Percentiles rank a stretch among this genome's conserved stretches.
These are phyloP conservation scores for Mormoops blainvillei DNA, from an alignment of 2,113 vertebrate species.

Conservation along the genomic window DNA sequence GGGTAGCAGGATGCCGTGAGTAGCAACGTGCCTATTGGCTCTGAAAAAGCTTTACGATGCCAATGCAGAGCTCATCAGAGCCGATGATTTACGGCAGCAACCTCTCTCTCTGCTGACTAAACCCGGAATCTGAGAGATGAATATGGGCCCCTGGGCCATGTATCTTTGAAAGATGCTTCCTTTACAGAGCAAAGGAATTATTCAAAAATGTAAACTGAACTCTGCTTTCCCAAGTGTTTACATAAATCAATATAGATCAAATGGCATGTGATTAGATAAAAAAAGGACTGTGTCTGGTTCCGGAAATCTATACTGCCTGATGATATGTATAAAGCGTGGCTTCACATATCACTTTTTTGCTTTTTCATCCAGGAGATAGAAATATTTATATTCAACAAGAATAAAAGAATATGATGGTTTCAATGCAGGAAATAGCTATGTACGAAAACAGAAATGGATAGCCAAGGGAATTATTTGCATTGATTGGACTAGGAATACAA, in stretches of 20 bases:
- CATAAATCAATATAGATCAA: conserved; percentile 25
- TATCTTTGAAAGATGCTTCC: conserved; percentile 3
- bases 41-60: background rate
- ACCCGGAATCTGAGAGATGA: conserved; percentile 38
- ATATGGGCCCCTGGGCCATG: background rate
- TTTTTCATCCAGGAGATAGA: conserved; percentile 15
- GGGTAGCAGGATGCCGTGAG: rapidly evolving
- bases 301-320: background rate
- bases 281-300: background rate
- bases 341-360: background rate
- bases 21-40: background rate
- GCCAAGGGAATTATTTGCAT: background rate
- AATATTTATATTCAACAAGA: conserved; percentile 52
- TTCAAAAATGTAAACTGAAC: conserved; percentile 44
- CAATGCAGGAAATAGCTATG: background rate
- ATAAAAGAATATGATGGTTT: background rate
- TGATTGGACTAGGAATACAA: background rate
- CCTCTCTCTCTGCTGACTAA: conserved; percentile 40
- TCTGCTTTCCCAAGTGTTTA: background rate
- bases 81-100: background rate
- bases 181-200: conserved; percentile 44
- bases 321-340: background rate
- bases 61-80: background rate
- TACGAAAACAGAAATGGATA: background rate
- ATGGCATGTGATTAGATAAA: background rate